A percentile compares a stretch with the other conserved stretches of the same genome.
Conservation (phyloP, 2,113 vertebrate genomes). For the Uria lomvia region DNA sequence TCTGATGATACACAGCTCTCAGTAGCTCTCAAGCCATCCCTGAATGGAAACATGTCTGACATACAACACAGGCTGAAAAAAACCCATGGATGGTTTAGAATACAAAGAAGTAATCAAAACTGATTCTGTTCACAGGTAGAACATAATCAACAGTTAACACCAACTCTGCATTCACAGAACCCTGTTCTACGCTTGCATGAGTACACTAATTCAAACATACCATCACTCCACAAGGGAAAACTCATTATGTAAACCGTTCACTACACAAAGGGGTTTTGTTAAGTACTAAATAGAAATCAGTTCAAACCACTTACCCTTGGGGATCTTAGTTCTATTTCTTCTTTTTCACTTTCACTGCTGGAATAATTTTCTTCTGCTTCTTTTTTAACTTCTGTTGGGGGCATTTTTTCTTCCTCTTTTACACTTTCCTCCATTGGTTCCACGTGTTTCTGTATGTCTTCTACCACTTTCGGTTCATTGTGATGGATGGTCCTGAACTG, state of each 20-base stretch:
- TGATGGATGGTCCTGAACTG: constrained; percentile 96
- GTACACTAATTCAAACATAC: background rate
- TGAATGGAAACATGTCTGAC: background rate
- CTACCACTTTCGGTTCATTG: constrained; percentile 82
- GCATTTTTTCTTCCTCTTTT: constrained; percentile 70
- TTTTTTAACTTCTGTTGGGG: constrained; percentile 70
- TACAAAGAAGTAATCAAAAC: background rate
- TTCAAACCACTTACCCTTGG: constrained; percentile 80
- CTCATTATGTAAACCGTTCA: background rate
- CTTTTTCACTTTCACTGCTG: constrained; percentile 83
- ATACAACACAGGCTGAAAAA: background rate
- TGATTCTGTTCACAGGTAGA: background rate
- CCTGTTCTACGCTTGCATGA: background rate
- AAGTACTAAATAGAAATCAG: background rate
- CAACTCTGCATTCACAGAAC: background rate
- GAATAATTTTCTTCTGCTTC: constrained; percentile 77
- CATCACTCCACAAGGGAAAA: background rate
- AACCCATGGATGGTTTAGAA: background rate
- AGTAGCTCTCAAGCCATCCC: background rate
- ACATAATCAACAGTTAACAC: background rate
- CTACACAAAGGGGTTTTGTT: background rate
- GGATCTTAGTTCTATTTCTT: constrained; percentile 78
- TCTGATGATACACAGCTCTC: background rate
- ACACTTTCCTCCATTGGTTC: constrained; percentile 74
- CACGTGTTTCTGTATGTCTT: constrained; percentile 58